phyloP scores from a whole-genome alignment of 2,113 vertebrate species.

The Forbesichthys agassizii region DNA sequence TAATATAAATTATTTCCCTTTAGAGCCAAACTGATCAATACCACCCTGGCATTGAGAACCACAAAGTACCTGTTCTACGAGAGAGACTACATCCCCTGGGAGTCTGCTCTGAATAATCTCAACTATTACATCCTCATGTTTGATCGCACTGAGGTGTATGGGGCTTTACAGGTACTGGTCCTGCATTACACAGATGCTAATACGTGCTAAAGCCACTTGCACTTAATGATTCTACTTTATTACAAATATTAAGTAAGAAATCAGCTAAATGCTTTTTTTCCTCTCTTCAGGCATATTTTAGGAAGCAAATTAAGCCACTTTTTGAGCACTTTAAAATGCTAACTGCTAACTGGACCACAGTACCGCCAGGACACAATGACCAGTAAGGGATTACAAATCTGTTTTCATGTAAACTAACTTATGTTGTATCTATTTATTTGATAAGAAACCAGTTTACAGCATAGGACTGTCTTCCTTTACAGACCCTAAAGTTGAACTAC shows the following conservation, averaged over 20 bases:
- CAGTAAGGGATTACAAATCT: slow-evolving; percentile 78
- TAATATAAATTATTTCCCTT: background rate
- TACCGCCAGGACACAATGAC: slow-evolving; percentile 69
- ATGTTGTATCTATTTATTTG: background rate
- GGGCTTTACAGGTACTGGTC: slow-evolving; percentile 79
- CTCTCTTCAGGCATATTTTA: slow-evolving; percentile 80
- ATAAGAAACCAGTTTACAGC: no score
- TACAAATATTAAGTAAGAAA: no score
- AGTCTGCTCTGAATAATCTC: slow-evolving; percentile 81
- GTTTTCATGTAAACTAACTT: background rate
- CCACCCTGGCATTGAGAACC: slow-evolving; percentile 81
- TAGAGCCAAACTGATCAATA: slow-evolving; percentile 76
- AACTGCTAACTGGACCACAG: slow-evolving; percentile 61
- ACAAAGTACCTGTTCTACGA: slow-evolving; percentile 82
- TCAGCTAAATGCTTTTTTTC: background rate
- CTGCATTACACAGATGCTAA: background rate
- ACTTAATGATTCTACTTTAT: background rate
- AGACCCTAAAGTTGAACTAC: background rate
- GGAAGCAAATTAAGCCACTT: slow-evolving; percentile 80
- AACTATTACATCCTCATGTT: slow-evolving; percentile 88
- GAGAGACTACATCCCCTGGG: slow-evolving; percentile 86
- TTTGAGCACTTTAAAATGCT: slow-evolving; percentile 65
- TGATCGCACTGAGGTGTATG: slow-evolving; percentile 85
- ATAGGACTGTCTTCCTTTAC: background rate
- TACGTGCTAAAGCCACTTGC: background rate